A percentile compares a stretch with the other conserved stretches of the same genome.
Conservation (phyloP, 2,797 vertebrate species). For the Cyclopterus lumpus region DNA sequence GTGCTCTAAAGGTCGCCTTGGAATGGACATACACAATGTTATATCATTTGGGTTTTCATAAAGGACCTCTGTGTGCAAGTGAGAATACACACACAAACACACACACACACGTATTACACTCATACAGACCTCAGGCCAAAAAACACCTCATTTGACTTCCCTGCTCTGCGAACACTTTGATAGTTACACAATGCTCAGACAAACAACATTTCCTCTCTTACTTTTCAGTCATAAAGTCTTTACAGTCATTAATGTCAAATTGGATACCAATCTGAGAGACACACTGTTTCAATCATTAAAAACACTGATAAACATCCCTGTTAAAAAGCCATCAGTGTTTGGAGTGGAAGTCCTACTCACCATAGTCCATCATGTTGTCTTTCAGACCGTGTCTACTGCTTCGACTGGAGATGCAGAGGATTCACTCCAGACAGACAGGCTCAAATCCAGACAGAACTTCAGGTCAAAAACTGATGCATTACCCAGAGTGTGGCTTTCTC, state of each 20-base stretch:
- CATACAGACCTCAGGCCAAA: slow-evolving; percentile 19
- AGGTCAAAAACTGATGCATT: slow-evolving; percentile 1
- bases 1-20: slow-evolving; percentile 28
- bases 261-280: slow-evolving; percentile 8
- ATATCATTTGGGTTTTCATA: slow-evolving; percentile 28
- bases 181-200: slow-evolving; percentile 25
- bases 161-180: slow-evolving; percentile 27
- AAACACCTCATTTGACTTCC: slow-evolving; percentile 34
- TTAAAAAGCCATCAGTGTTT: neutral
- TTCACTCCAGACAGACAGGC: neutral
- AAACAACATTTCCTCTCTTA: neutral
- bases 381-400: slow-evolving; percentile 8
- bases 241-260: neutral
- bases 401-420: slow-evolving; percentile 4
- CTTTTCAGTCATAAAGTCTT: neutral
- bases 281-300: slow-evolving; percentile 4
- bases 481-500: slow-evolving; percentile 12
- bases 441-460: slow-evolving; percentile 8
- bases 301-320: neutral
- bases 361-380: slow-evolving; percentile 56
- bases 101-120: neutral
- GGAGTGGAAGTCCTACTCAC: slow-evolving; percentile 45
- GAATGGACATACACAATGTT: slow-evolving; percentile 25
- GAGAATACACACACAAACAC: neutral
- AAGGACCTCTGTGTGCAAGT: slow-evolving; percentile 10